Conservation (phyloP, 2,113 vertebrate species). For the Corythoichthys intestinalis region DNA sequence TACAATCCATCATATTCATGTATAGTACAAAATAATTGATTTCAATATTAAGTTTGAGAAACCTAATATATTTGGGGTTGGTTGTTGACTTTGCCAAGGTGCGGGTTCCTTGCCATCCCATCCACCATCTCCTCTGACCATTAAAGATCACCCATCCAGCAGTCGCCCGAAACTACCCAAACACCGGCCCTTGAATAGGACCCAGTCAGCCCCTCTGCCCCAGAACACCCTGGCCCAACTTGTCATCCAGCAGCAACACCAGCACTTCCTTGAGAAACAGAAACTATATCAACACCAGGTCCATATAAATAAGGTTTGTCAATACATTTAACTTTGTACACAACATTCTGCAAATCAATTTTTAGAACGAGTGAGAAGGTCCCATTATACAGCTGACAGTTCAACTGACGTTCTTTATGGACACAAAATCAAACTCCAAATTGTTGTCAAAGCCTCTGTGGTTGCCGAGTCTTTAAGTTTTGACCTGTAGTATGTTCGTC, state of each 20-base stretch:
- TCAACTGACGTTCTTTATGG: conserved; percentile 20
- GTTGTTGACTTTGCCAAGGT: conserved; percentile 48
- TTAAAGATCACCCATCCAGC: conserved; percentile 83
- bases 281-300: conserved; percentile 96
- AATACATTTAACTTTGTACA: conserved; percentile 44
- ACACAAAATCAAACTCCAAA: conserved; percentile 51
- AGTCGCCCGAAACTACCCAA: conserved; percentile 88
- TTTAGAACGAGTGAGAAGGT: conserved; percentile 21
- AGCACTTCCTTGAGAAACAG: conserved; percentile 96
- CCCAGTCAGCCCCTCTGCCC: conserved; percentile 94
- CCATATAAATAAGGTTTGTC: conserved; percentile 93
- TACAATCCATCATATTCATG: not conserved
- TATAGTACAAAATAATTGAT: too few species aligned
- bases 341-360: conserved; percentile 26
- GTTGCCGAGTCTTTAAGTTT: conserved; percentile 41
- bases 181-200: conserved; percentile 91
- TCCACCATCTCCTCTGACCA: conserved; percentile 85
- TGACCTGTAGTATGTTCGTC: conserved; percentile 35
- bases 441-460: conserved; percentile 47
- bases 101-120: conserved; percentile 81
- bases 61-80: not conserved
- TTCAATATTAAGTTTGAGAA: not conserved
- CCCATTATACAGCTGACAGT: conserved; percentile 40
- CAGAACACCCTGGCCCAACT: conserved; percentile 95
- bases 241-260: conserved; percentile 97